phyloP scores from a whole-genome alignment of 2,888 invertebrate species.

The Panorpa germanica region DNA sequence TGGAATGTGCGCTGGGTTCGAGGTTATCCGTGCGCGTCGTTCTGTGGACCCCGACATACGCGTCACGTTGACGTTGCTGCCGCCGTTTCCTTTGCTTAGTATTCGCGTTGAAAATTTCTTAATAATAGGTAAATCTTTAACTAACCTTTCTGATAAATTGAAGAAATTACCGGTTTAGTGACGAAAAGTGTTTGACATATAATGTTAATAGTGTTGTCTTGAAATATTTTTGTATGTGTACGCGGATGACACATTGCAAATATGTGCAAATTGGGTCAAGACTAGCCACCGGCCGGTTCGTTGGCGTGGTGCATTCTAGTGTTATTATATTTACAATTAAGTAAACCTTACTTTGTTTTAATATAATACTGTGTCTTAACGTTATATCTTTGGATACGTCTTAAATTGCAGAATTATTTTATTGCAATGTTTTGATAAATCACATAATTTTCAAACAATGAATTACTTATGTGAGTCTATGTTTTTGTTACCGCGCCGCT shows the following conservation, averaged over 20 bases:
- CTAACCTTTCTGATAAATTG: constrained; percentile 27
- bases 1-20: too few relatives aligned
- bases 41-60: constrained; percentile 56
- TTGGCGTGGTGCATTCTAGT: constrained; percentile 32
- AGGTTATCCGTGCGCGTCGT: constrained; percentile 66
- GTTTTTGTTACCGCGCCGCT: too few relatives aligned
- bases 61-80: constrained; percentile 49
- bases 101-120: constrained; percentile 38
- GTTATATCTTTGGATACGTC: too few relatives aligned
- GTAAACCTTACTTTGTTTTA: constrained; percentile 34
- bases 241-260: constrained; percentile 23
- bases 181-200: not conserved
- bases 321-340: constrained; percentile 36
- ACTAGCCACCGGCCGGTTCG: constrained; percentile 29
- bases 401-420: too few relatives aligned
- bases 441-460: too few relatives aligned
- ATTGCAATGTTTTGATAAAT: too few relatives aligned
- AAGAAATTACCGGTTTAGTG: constrained; percentile 15
- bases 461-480: too few relatives aligned
- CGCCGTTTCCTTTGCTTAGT: constrained; percentile 49
- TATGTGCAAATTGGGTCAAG: constrained; percentile 27
- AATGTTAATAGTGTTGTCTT: not conserved
- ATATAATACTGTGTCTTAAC: too few relatives aligned
- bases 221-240: constrained; percentile 13
- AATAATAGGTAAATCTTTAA: constrained; percentile 38